A percentile compares a stretch with the other conserved stretches of the same genome.
Evolutionary conservation across 2,888 invertebrate species (phyloP).

Genomic region (Phortica okadai): DNA sequence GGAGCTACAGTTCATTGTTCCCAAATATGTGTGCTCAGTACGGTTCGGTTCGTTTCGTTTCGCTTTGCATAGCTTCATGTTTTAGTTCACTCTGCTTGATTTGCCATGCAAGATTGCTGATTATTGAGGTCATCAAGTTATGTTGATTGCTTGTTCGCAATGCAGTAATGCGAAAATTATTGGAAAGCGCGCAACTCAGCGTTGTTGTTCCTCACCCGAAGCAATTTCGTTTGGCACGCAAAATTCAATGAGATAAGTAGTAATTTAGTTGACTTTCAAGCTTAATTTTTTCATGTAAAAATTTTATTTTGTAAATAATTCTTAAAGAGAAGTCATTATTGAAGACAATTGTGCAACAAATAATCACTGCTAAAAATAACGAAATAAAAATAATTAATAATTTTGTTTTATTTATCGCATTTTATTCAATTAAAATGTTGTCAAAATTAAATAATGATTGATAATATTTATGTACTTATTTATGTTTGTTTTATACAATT

Average conservation of each 20-base stretch:
- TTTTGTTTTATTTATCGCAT: not conserved
- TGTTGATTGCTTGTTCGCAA: slow-evolving; percentile 12
- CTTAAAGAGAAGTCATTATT: no score
- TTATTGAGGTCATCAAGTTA: slow-evolving; percentile 15
- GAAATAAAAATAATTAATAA: not conserved
- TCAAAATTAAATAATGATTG: not conserved
- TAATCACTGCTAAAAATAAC: no score
- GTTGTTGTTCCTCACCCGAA: no score
- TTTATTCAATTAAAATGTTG: not conserved
- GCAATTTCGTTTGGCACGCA: no score
- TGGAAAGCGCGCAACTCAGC: not conserved
- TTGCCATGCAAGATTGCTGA: slow-evolving; percentile 13
- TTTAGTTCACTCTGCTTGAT: slow-evolving; percentile 7
- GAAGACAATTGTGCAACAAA: no score
- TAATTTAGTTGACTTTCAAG: no score
- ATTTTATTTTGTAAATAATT: no score
- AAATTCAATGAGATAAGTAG: no score
- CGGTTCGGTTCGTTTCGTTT: not conserved
- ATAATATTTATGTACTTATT: not conserved
- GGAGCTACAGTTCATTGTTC: slow-evolving; percentile 6
- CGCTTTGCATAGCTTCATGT: not conserved
- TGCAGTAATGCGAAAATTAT: slow-evolving; percentile 22
- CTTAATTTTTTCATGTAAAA: no score
- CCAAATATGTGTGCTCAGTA: slow-evolving; percentile 6
- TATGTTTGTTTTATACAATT: not conserved